A percentile compares a stretch with the other conserved stretches of the same genome.
Conservation (phyloP, 2,888 invertebrate species). For the Cerastis rubricosa region DNA sequence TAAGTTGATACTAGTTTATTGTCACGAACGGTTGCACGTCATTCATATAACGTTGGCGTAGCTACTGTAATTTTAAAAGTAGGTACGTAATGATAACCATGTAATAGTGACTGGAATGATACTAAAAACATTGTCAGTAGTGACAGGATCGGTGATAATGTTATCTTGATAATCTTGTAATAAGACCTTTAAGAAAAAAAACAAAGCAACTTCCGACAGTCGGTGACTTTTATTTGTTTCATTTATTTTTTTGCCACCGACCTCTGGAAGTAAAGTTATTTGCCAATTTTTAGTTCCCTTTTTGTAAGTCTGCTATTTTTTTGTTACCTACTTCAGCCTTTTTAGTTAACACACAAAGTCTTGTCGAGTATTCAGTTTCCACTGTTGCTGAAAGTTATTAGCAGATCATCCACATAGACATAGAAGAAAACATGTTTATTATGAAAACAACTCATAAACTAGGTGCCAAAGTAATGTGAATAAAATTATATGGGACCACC, state of each 20-base stretch:
- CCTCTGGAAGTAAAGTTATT: background rate
- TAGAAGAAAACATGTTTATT: background rate
- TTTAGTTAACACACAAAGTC: background rate
- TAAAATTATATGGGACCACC: background rate
- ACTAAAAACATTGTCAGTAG: background rate
- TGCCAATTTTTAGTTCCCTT: background rate
- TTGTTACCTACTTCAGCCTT: background rate
- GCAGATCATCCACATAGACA: background rate
- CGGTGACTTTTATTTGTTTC: background rate
- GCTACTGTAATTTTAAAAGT: background rate
- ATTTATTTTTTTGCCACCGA: background rate
- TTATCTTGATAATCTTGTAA: background rate
- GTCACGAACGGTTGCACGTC: constrained; percentile 44
- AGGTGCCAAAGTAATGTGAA: background rate
- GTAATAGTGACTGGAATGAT: background rate
- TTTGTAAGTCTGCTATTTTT: too few species aligned
- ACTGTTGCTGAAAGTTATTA: background rate
- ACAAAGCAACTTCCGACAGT: background rate
- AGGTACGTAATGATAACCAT: background rate
- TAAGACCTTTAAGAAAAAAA: too few species aligned
- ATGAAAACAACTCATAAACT: background rate
- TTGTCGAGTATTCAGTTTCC: background rate
- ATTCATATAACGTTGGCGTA: constrained; percentile 21
- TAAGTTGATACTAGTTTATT: constrained; percentile 63
- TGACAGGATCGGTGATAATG: background rate